Percentiles rank a stretch among this genome's conserved stretches.
Evolutionary conservation across 1,140 invertebrate species (phyloP).

Genomic region (Cepaea nemoralis): DNA sequence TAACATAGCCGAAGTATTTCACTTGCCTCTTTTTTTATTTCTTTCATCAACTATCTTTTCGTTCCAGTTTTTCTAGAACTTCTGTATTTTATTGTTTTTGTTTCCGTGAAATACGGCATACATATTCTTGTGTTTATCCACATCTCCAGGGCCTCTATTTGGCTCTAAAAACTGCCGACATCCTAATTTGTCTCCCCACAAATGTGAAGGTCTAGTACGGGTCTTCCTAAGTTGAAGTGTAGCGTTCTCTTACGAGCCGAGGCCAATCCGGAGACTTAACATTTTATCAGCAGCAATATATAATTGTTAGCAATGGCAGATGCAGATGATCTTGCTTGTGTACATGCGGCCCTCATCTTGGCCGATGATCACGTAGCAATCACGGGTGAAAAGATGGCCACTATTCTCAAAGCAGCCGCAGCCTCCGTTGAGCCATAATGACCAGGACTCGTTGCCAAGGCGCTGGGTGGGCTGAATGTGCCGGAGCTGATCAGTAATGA

Average conservation of each 20-base stretch:
- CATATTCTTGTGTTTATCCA: too few species aligned
- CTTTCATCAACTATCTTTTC: too few species aligned
- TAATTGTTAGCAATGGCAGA: constrained; percentile 78
- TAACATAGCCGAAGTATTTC: too few species aligned
- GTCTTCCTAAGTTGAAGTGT: too few species aligned
- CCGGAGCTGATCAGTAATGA: constrained; percentile 95
- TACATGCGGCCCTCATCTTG: constrained; percentile 95
- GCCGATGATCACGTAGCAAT: constrained; percentile 97
- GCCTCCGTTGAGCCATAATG: constrained; percentile 98
- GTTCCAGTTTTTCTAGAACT: too few species aligned
- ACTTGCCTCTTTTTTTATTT: too few species aligned
- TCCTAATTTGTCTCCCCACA: too few species aligned
- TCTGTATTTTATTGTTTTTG: too few species aligned
- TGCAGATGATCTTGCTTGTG: constrained; percentile 95
- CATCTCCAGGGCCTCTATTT: too few species aligned
- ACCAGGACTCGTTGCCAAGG: constrained; percentile 96
- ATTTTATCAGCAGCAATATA: constrained; percentile 46
- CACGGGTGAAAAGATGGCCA: constrained; percentile 97
- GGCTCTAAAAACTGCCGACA: too few species aligned
- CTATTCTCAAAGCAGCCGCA: constrained; percentile 95
- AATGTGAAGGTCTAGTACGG: too few species aligned
- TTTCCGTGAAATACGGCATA: too few species aligned
- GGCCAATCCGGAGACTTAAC: constrained; percentile 70
- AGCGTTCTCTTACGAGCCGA: constrained; percentile 71
- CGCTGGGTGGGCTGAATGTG: constrained; percentile 93